Base-by-base conservation (phyloP, 1,140 invertebrate species). In the Latrodectus geometricus region DNA sequence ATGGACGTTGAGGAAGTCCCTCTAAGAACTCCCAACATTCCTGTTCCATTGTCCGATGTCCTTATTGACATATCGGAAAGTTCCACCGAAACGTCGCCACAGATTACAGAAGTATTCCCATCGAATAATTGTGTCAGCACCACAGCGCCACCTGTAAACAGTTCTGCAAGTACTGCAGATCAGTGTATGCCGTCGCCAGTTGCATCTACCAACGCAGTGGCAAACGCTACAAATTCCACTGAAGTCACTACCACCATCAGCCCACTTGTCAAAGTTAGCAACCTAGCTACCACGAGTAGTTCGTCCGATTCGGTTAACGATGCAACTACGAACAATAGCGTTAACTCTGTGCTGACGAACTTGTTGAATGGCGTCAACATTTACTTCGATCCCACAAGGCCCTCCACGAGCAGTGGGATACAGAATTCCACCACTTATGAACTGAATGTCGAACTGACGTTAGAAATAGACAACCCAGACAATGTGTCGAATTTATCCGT, bases 41-140 rank as follows among this genome's bases (percentile, higher is more conserved):
- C 54, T 17, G 21, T 8, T 49, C 15, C 54, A 65, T 17, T 8
- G 0, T 21, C 52, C 15, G 65, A 68, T 20, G 65, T 78, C 66
- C 76, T 78, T 7, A 49, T 78, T 9, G 76, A 78, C n/a, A 66
- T 78, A 49, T 78, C 76, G n/a, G 56, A 48, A 35, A 68, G 4
- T 20, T n/a, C 61, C 48, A 50, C 61, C 48, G 76, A 52, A 4
- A 3, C 52, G 9, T 50, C 11, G 5, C 20, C 54, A 11, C 54
- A 21, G 8, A 9, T 8, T n/a, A 76, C n/a, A 35, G 21, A 50
- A 35, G 54, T 61, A 21, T 21, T 35, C 35, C 35, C 35, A 35
- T 35, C 35, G 35, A 35, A 35, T n/a, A n/a, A n/a, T n/a, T n/a
- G n/a, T 35, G 35, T 35, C 35, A 35, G 35, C 35, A 35, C 35